These are phyloP conservation scores for Mythimna lalbum DNA, from an alignment of 2,888 invertebrate genomes.

Conservation along the genomic window DNA sequence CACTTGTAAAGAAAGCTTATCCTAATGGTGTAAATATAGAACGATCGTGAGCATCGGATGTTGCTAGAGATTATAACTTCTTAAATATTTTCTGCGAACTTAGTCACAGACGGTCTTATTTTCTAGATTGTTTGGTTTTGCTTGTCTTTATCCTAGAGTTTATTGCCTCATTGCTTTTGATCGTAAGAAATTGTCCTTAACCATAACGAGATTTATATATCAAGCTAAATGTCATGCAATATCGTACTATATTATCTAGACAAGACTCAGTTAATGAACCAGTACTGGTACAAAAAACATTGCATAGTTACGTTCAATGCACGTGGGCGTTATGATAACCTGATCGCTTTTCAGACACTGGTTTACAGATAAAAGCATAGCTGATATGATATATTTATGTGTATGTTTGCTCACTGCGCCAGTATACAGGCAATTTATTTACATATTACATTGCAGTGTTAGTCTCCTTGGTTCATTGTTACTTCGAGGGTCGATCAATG, in stretches of 20 bases:
- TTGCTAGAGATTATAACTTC: conserved; percentile 56
- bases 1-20: conserved; percentile 55
- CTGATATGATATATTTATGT: conserved; percentile 17
- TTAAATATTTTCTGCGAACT: conserved; percentile 44
- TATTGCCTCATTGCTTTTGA: conserved; percentile 21
- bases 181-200: neutral
- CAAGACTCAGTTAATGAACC: conserved; percentile 25
- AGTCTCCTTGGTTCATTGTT: conserved; percentile 12
- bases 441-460: conserved; percentile 15
- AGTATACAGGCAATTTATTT: conserved; percentile 37
- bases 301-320: conserved; percentile 8
- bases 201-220: conserved; percentile 6
- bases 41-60: conserved; percentile 53
- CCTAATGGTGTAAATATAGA: conserved; percentile 54
- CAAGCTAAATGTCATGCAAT: conserved; percentile 16
- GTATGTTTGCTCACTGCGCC: neutral
- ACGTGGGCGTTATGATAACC: conserved; percentile 48
- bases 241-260: conserved; percentile 21
- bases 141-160: conserved; percentile 27
- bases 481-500: conserved; percentile 25
- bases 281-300: conserved; percentile 17
- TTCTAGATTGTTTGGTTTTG: conserved; percentile 27
- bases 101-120: conserved; percentile 21
- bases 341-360: conserved; percentile 31
- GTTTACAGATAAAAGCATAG: conserved; percentile 38